phyloP scores from a whole-genome alignment of 2,113 vertebrate genomes.

The Poicephalus meyeri region DNA sequence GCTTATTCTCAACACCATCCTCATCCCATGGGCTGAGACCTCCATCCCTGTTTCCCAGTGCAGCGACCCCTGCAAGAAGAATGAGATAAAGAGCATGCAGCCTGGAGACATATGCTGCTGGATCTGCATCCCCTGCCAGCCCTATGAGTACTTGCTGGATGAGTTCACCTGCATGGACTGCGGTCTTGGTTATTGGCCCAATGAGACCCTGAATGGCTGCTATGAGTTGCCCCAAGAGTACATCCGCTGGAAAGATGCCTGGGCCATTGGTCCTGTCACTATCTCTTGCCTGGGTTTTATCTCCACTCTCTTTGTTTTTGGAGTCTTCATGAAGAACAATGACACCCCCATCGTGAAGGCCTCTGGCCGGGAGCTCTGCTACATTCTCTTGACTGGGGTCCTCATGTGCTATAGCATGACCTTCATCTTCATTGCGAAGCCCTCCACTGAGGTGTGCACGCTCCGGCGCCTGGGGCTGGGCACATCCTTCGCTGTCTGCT shows the following conservation, averaged over 20 bases:
- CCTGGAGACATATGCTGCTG: constrained; percentile 98
- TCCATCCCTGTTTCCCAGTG: constrained; percentile 90
- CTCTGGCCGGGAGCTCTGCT: constrained; percentile 94
- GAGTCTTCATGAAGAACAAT: constrained; percentile 89
- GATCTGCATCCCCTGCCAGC: constrained; percentile 96
- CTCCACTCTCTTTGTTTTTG: constrained; percentile 90
- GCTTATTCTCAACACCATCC: constrained; percentile 85
- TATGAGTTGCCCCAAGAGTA: constrained; percentile 95
- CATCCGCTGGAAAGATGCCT: constrained; percentile 93
- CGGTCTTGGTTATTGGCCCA: constrained; percentile 91
- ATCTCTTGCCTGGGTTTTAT: constrained; percentile 93
- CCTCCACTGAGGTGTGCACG: constrained; percentile 88
- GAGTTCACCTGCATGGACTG: constrained; percentile 96
- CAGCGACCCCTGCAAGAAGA: constrained; percentile 94
- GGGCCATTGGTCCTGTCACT: constrained; percentile 94
- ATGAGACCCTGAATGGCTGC: constrained; percentile 88
- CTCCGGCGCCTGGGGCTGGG: constrained; percentile 91
- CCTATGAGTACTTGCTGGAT: constrained; percentile 91
- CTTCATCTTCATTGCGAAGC: constrained; percentile 94
- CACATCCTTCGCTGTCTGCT: constrained; percentile 94
- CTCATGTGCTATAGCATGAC: constrained; percentile 98
- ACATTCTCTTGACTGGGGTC: constrained; percentile 92
- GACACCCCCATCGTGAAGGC: constrained; percentile 95
- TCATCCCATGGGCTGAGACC: constrained; percentile 84
- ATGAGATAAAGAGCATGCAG: constrained; percentile 97